phyloP scores from a whole-genome alignment of 2,888 invertebrate genomes.

The Sepiola atlantica region DNA sequence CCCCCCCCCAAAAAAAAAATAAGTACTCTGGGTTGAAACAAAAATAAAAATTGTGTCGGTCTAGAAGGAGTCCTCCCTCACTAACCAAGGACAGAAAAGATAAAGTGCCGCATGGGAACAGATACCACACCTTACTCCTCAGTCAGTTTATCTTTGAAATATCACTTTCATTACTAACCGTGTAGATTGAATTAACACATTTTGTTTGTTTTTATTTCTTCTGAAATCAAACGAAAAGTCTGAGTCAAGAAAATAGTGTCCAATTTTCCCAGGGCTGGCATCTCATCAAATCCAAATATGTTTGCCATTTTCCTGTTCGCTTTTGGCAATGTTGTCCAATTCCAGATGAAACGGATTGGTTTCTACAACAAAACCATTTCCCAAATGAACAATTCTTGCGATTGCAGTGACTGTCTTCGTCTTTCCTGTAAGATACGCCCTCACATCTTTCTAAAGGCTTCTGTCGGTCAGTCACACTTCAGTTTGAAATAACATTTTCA shows the following conservation, averaged over 20 bases:
- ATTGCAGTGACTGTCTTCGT: neutral
- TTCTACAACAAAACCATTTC: neutral
- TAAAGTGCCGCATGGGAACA: no score
- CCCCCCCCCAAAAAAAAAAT: no score
- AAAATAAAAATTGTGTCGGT: no score
- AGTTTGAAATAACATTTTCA: no score
- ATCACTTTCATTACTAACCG: no score
- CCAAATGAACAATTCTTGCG: neutral
- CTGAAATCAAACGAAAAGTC: neutral
- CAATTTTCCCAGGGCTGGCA: neutral
- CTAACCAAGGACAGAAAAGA: no score
- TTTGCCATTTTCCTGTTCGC: conserved; percentile 22
- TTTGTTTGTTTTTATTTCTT: neutral
- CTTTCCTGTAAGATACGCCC: neutral
- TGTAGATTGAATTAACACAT: neutral
- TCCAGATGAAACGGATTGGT: conserved; percentile 32
- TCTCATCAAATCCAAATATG: conserved; percentile 9
- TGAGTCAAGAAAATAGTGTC: neutral
- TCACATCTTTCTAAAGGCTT: neutral
- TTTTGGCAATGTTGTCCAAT: neutral
- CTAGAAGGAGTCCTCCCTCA: no score
- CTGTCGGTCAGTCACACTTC: neutral
- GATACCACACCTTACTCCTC: no score
- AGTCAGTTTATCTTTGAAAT: neutral
- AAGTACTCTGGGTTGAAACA: no score